These are phyloP conservation scores for Adelognathus sp. DNA, from an alignment of 2,888 invertebrate genomes.

Conservation along the genomic window DNA sequence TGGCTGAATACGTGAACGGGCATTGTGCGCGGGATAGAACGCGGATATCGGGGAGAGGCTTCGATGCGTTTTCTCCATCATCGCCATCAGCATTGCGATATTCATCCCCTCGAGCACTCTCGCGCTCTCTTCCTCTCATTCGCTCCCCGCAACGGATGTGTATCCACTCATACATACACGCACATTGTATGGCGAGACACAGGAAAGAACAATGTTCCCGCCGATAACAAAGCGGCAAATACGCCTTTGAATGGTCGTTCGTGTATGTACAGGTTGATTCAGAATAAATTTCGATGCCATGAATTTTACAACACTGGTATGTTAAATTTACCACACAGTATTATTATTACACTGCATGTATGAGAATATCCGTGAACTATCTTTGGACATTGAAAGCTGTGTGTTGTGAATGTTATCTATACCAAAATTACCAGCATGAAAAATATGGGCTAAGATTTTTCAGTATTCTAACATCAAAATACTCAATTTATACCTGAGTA, in stretches of 20 bases:
- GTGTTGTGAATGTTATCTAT: too few relatives aligned
- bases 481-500: too few relatives aligned
- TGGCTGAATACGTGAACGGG: not conserved
- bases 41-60: not conserved
- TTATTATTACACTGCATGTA: too few relatives aligned
- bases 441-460: too few relatives aligned
- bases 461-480: too few relatives aligned
- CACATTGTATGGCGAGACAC: not conserved
- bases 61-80: slow-evolving; percentile 21
- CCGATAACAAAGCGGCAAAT: slow-evolving; percentile 40
- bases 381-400: too few relatives aligned
- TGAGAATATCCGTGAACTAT: too few relatives aligned
- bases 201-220: slow-evolving; percentile 42
- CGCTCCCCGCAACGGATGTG: not conserved
- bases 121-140: not conserved
- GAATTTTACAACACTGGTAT: too few relatives aligned
- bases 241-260: slow-evolving; percentile 27
- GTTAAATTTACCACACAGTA: too few relatives aligned
- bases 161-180: not conserved
- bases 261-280: too few relatives aligned
- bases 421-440: too few relatives aligned
- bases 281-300: too few relatives aligned
- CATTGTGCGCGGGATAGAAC: slow-evolving; percentile 35
- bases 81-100: slow-evolving; percentile 35
- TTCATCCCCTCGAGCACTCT: slow-evolving; percentile 22